Percentiles rank a stretch among this genome's conserved stretches.
Evolutionary conservation across 2,888 invertebrate species (phyloP).

Genomic region (Neoitamus cyanurus): DNA sequence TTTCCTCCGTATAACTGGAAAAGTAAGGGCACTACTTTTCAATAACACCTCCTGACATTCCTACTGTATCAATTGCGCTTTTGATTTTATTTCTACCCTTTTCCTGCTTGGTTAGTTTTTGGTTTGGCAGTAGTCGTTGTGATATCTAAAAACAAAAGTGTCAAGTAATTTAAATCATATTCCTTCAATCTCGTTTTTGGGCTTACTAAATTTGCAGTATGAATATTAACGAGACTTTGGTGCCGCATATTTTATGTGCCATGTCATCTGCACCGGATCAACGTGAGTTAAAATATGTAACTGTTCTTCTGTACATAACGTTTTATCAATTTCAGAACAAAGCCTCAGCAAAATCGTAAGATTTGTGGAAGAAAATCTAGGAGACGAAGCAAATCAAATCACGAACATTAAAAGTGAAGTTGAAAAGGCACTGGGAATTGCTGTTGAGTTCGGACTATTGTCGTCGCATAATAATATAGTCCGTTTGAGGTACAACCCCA

Average conservation of each 20-base stretch:
- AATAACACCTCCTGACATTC: too few species aligned
- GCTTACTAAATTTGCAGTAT: neutral
- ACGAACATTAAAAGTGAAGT: neutral
- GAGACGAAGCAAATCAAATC: neutral
- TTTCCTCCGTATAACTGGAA: too few species aligned
- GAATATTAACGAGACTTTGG: neutral
- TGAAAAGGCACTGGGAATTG: neutral
- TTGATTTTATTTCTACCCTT: too few species aligned
- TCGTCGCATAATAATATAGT: neutral
- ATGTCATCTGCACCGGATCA: neutral
- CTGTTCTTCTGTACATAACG: neutral
- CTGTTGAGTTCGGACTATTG: neutral
- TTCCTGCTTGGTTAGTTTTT: too few species aligned
- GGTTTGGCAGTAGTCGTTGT: neutral
- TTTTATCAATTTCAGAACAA: neutral
- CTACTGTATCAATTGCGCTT: too few species aligned
- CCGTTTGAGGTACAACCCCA: neutral
- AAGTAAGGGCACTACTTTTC: too few species aligned
- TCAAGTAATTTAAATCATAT: neutral
- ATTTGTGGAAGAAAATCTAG: neutral
- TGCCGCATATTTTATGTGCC: neutral
- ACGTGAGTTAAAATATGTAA: neutral
- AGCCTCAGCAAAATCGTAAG: neutral
- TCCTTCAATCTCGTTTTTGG: neutral
- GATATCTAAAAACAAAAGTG: neutral